Percentiles rank a stretch among this genome's conserved stretches.
Evolutionary conservation across 2,797 vertebrate genomes (phyloP).

Genomic region (Mormyrops attenuatus): DNA sequence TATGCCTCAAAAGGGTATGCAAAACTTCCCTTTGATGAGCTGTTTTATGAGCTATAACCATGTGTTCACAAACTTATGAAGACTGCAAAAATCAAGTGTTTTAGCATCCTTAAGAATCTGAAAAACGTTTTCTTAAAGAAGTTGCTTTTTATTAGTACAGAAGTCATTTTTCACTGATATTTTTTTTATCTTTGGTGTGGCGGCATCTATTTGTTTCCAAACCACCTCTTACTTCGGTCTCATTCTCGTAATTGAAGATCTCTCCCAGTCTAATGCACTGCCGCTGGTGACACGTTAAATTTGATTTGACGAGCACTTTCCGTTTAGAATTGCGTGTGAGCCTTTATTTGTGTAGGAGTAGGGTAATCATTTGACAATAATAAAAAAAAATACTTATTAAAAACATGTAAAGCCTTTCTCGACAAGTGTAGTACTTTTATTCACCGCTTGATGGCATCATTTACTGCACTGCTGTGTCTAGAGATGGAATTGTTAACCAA

Average conservation of each 20-base stretch:
- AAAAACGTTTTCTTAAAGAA: not conserved
- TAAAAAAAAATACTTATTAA: not conserved
- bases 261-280: not conserved
- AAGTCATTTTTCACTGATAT: not conserved
- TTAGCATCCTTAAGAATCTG: not conserved
- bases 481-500: not conserved
- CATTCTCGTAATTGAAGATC: not conserved
- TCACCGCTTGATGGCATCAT: not conserved
- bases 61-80: not conserved
- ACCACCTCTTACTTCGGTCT: not conserved
- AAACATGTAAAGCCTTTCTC: not conserved
- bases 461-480: not conserved
- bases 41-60: conserved; percentile 50
- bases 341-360: not conserved
- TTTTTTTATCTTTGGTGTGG: not conserved
- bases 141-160: not conserved
- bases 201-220: not conserved
- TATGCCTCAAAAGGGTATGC: conserved; percentile 56
- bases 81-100: not conserved
- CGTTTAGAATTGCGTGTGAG: not conserved
- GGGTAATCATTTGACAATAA: not conserved
- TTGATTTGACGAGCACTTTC: not conserved
- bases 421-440: not conserved
- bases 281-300: not conserved
- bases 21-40: conserved; percentile 64